These are phyloP conservation scores for Dasypolia templi DNA, from an alignment of 2,888 invertebrate genomes.

Conservation along the genomic window DNA sequence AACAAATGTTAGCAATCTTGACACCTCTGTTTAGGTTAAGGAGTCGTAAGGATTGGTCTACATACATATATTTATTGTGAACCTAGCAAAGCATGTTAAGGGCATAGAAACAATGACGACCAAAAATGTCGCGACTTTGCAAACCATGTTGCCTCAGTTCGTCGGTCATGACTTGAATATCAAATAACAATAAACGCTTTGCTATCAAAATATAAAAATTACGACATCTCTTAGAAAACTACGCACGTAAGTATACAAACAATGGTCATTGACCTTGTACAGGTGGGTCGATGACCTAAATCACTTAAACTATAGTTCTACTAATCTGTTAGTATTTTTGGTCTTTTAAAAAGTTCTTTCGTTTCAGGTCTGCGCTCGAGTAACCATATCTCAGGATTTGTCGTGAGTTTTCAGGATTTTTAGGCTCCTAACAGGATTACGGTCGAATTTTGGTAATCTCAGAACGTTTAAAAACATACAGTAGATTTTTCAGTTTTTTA, in stretches of 20 bases:
- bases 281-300: conserved; percentile 19
- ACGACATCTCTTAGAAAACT: conserved; percentile 19
- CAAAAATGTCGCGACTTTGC: not conserved
- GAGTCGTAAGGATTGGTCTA: not conserved
- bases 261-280: conserved; percentile 21
- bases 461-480: no score
- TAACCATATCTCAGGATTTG: no score
- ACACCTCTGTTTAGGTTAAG: not conserved
- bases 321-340: not conserved
- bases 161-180: conserved; percentile 35
- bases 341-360: no score
- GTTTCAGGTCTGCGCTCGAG: no score
- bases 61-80: no score
- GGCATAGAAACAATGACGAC: conserved; percentile 14
- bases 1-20: not conserved
- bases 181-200: conserved; percentile 23
- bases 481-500: no score
- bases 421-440: no score
- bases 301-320: not conserved
- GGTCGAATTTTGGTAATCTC: no score
- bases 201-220: conserved; percentile 21
- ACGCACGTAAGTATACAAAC: conserved; percentile 1
- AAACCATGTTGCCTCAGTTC: not conserved
- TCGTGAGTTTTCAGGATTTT: no score
- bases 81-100: not conserved